phyloP scores from a whole-genome alignment of 2,113 vertebrate genomes.

The Sturnira hondurensis region DNA sequence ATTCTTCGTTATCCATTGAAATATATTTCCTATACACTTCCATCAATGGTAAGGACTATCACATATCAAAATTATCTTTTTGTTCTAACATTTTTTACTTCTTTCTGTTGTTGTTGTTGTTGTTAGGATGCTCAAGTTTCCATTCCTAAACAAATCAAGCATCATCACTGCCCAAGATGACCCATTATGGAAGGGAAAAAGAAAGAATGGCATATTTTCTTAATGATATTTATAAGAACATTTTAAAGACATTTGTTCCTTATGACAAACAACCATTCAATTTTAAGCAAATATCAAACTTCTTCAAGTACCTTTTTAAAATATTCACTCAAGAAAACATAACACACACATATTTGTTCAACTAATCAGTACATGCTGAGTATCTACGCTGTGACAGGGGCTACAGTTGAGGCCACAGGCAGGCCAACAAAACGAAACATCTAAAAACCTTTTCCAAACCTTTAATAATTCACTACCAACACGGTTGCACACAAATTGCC shows the following conservation, averaged over 20 bases:
- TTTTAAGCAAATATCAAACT: background rate
- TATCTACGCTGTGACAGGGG: background rate
- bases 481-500: background rate
- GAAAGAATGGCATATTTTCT: background rate
- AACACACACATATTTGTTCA: background rate
- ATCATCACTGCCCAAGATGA: background rate
- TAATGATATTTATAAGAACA: background rate
- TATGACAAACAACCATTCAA: background rate
- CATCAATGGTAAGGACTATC: background rate
- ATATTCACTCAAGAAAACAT: background rate
- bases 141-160: conserved; percentile 5
- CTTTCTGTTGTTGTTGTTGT: background rate
- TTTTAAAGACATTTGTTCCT: background rate
- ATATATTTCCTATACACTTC: background rate
- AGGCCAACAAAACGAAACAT: background rate
- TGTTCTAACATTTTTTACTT: background rate
- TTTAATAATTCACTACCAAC: background rate
- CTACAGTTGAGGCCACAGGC: background rate
- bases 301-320: background rate
- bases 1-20: background rate
- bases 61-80: background rate
- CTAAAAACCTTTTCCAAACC: background rate
- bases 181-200: background rate
- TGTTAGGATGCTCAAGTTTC: background rate
- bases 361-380: background rate